These are phyloP conservation scores for Tubiluchus corallicola DNA, from an alignment of 2,888 invertebrate species.

Conservation along the genomic window DNA sequence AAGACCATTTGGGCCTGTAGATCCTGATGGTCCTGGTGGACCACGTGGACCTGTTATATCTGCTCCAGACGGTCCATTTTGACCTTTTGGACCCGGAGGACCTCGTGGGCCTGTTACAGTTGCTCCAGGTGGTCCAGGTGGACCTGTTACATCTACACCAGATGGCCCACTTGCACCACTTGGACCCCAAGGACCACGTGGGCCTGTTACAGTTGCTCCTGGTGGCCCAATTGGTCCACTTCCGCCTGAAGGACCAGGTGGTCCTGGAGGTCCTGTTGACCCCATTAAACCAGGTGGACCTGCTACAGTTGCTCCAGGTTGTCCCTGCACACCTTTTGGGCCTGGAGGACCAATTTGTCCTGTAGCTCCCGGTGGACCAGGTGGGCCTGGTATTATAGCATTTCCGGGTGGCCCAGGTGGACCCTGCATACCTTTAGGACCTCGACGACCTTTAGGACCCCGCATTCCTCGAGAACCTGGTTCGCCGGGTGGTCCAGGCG, in stretches of 20 bases:
- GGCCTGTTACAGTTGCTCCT: slow-evolving; percentile 11
- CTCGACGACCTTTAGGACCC: slow-evolving; percentile 4
- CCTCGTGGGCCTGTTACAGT: too few species aligned
- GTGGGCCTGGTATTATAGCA: neutral
- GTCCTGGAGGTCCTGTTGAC: slow-evolving; percentile 8
- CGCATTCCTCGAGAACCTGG: slow-evolving; percentile 5
- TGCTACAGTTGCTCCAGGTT: slow-evolving; percentile 1
- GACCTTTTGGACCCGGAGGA: slow-evolving; percentile 47
- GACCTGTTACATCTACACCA: slow-evolving; percentile 14
- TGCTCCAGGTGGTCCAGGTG: slow-evolving; percentile 20
- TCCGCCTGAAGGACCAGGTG: slow-evolving; percentile 9
- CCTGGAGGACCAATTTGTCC: slow-evolving; percentile 10
- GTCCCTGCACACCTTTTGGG: neutral
- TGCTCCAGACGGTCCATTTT: slow-evolving; percentile 68
- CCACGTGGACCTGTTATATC: slow-evolving; percentile 42
- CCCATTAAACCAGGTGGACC: slow-evolving; percentile 1
- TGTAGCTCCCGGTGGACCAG: slow-evolving; percentile 7
- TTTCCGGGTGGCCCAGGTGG: neutral
- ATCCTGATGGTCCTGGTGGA: slow-evolving; percentile 33
- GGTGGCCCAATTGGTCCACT: slow-evolving; percentile 10
- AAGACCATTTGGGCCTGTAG: slow-evolving; percentile 18
- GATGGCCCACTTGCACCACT: too few species aligned
- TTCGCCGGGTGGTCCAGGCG: slow-evolving; percentile 6
- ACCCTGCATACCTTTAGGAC: slow-evolving; percentile 4
- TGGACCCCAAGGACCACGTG: too few species aligned